A percentile compares a stretch with the other conserved stretches of the same genome.
These are phyloP conservation scores for Gorsachius goisagi DNA, from an alignment of 2,113 vertebrate genomes.

Conservation along the genomic window DNA sequence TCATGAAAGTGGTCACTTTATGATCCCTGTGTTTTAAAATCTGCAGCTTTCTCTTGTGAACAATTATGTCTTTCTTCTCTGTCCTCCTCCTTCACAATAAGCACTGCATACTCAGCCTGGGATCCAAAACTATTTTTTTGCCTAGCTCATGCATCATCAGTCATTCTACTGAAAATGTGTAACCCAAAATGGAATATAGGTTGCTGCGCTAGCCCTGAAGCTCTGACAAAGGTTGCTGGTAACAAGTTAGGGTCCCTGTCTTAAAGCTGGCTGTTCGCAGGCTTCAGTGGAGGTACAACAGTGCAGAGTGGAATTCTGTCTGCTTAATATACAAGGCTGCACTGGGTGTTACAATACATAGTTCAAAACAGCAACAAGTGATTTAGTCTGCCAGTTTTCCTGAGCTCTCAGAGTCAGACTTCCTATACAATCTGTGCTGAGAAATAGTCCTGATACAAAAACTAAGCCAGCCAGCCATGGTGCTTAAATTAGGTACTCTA, in stretches of 20 bases:
- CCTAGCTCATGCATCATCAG: neutral
- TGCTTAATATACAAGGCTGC: neutral
- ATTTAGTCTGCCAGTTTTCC: neutral
- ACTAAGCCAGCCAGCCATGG: neutral
- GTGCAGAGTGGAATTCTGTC: neutral
- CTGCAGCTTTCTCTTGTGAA: neutral
- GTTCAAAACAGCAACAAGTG: neutral
- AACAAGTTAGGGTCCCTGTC: neutral
- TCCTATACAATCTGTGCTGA: constrained; percentile 2
- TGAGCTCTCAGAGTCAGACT: constrained; percentile 27
- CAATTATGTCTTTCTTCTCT: neutral
- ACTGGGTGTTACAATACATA: neutral
- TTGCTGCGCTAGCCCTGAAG: neutral
- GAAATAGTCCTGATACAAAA: neutral
- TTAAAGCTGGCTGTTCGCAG: neutral
- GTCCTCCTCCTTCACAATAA: neutral
- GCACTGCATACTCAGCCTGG: neutral
- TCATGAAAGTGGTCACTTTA: neutral
- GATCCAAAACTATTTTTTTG: neutral
- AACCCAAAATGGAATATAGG: neutral
- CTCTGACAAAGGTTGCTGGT: neutral
- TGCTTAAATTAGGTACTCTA: constrained; percentile 1
- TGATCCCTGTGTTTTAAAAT: neutral
- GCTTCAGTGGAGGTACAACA: neutral
- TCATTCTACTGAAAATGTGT: neutral